Percentiles rank a stretch among this genome's conserved stretches.
Evolutionary conservation across 2,113 vertebrate species (phyloP).

Genomic region (Crotalus tigris): DNA sequence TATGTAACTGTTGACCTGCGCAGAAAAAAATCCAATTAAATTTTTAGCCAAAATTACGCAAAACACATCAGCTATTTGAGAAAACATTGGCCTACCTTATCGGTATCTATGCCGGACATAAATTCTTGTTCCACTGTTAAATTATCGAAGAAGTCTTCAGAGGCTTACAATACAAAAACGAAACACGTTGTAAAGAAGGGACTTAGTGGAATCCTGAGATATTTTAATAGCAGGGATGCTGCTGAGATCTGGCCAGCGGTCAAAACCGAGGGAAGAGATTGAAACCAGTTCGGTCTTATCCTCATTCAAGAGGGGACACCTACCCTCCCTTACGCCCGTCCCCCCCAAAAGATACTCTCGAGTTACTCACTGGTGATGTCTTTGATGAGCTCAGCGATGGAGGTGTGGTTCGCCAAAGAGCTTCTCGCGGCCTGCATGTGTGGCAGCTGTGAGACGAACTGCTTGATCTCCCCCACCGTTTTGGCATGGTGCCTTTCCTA

Average conservation of each 20-base stretch:
- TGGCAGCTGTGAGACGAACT: conserved; percentile 95
- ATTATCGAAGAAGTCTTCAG: conserved; percentile 97
- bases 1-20: conserved; percentile 86
- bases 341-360: not conserved
- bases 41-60: not conserved
- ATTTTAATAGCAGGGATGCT: not conserved
- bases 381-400: conserved; percentile 94
- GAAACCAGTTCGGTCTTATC: not conserved
- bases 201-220: conserved; percentile 12
- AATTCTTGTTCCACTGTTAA: conserved; percentile 98
- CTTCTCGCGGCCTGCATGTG: conserved; percentile 97
- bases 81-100: conserved; percentile 80
- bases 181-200: conserved; percentile 33
- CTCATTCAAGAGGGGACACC: not conserved
- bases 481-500: conserved; percentile 95
- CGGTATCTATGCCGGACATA: conserved; percentile 97
- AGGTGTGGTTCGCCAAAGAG: conserved; percentile 95
- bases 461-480: conserved; percentile 97
- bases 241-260: not conserved
- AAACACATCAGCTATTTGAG: not conserved
- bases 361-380: conserved; percentile 90
- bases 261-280: not conserved
- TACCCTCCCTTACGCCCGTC: not conserved
- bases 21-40: rapidly evolving
- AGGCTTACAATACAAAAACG: conserved; percentile 73